Evolutionary conservation across 2,888 invertebrate genomes (phyloP), one percentile per base, ranked within the genome.

Genomic region (Drosophila acutilabella): DNA sequence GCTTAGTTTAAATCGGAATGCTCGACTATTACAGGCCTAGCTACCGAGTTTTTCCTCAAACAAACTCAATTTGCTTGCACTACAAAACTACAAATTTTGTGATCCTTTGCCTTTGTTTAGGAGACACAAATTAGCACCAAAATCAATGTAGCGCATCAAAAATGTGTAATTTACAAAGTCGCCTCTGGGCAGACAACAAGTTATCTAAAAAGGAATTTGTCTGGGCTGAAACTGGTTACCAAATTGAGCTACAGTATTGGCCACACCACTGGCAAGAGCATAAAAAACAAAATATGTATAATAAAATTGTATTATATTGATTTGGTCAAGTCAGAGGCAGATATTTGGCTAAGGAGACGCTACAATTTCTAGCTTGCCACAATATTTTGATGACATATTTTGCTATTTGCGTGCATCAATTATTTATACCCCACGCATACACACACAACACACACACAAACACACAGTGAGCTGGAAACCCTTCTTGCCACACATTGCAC

Each of bases 371-470:
- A 16, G 20, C 41, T 51, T 48, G 54, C 38, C 40, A 64, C 59
- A 71, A 64, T 42, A 80, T 74, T 71, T 72, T 74, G 75, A 75
- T 71, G 88, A 67, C 68, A 85, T 74, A 87, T 88, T 87, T 82
- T 52, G 65, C 74, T 73, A 85, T 83, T 88, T 85, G 85, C 86
- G 83, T 88, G 74, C 71, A 81, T 81, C 78, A 85, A 85, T 82
- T 85, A 88, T 82, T 75, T 78, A 74, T 52, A 56, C 45, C 51
- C 52, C 26, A 20, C 26, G 7, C 42, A 11, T 13, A 23, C 40
- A 20, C 36, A 5, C 18, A 10, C 40, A 38, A 56, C n/a, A 40
- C 5, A 38, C 26, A 20, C 18, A 60, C 16, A 36, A 23, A 44
- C 40, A 30, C 36, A 20, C n/a, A 16, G 8, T 23, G 38, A 16